Evolutionary conservation across 2,888 invertebrate species (phyloP), one percentile per base, ranked within the genome.

Genomic region (Argyresthia albistria): DNA sequence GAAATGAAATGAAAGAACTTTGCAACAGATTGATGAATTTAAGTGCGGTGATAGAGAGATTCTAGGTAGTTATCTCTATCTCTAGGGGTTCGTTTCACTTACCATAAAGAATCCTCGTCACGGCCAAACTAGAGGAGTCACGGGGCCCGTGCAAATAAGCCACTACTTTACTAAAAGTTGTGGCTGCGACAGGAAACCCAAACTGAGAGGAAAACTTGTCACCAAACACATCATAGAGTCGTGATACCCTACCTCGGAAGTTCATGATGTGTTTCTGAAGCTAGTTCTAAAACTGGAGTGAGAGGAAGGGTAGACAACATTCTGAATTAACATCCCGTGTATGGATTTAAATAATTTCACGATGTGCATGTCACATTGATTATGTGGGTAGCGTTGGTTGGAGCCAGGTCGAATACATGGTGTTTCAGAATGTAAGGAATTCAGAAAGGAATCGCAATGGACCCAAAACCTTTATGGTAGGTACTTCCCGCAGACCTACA

Each of bases 101-200:
- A 96, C 96, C 97, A 71, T 95, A 97, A 1, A 95, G 77, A 58
- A 95, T 92, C 55, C 97, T 90, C 9, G 92, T 91, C 0, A 95
- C 76, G 9, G 94, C 96, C 53, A 97, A 86, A 59, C 93, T 93
- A 0, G 95, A 90, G 0, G 94, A 90, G 80, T 96, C 94, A 42
- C 89, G 91, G 0, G 93, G 92, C 48, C 79, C 71, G 65, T 92
- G 89, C 70, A 95, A 76, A 60, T 91, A 89, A 45, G 68, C 61
- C 0, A 89, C 80, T 25, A 93, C 70, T 54, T 79, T 86, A 1
- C 71, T 61, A 53, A 88, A 75, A 8, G 80, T 66, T 0, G 64
- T 57, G 36, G 83, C 74, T 49, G 59, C 59, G 0, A 74, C 55
- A 14, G 60, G 58, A 56, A 79, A 83, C 0, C 76, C 80, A 55